These are phyloP conservation scores for Trichechus manatus DNA, from an alignment of 2,113 vertebrate genomes.

Conservation along the genomic window DNA sequence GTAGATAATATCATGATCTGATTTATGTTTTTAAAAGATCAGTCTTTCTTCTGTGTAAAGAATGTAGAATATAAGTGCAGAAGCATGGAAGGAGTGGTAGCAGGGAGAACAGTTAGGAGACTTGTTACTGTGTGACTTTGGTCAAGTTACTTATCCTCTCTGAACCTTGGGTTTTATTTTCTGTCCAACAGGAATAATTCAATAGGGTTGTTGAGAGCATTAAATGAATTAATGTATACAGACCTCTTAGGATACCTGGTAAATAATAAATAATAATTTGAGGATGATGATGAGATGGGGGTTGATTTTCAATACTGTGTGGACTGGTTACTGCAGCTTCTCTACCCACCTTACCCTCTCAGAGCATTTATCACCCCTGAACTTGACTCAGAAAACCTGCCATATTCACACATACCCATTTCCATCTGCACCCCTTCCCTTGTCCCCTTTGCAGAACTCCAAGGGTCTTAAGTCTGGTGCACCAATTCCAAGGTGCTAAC, in stretches of 20 bases:
- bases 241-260: not conserved
- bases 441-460: not conserved
- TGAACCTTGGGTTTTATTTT: not conserved
- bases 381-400: not conserved
- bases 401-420: not conserved
- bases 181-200: not conserved
- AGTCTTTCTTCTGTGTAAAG: not conserved
- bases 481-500: not conserved
- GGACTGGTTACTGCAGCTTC: not conserved
- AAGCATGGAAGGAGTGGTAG: not conserved
- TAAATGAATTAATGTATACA: not conserved
- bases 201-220: not conserved
- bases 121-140: not conserved
- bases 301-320: not conserved
- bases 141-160: not conserved
- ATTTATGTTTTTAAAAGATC: slow-evolving; percentile 5
- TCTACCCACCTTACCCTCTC: not conserved
- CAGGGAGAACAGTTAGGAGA: not conserved
- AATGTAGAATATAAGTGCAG: not conserved
- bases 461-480: not conserved
- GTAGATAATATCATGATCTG: not conserved
- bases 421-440: not conserved
- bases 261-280: not conserved
- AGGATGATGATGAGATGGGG: not conserved
- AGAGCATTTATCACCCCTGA: not conserved